Conservation (phyloP, 2,797 vertebrate species). For the Cryptoblepharus egeriae region DNA sequence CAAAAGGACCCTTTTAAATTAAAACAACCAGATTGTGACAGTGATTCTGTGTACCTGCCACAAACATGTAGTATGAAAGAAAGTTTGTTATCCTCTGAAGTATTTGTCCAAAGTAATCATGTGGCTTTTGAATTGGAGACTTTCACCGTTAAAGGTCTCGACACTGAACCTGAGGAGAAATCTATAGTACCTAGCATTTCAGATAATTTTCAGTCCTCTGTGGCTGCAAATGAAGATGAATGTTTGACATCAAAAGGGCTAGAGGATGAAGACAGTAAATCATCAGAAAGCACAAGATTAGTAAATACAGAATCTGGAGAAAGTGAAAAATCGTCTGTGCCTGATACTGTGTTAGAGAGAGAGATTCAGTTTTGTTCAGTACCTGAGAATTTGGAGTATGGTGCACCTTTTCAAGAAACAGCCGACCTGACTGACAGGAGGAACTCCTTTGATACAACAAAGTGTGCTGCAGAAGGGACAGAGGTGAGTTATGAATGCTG, state of each 20-base stretch:
- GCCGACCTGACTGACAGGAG: slow-evolving; percentile 8
- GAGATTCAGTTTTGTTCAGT: slow-evolving; percentile 14
- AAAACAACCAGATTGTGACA: background rate
- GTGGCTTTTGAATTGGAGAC: slow-evolving; percentile 35
- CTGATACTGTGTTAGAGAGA: slow-evolving; percentile 26
- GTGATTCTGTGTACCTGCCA: accelerated
- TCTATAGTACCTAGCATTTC: slow-evolving; percentile 12
- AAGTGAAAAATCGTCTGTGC: slow-evolving; percentile 12
- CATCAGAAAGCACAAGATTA: background rate
- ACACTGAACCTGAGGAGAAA: background rate
- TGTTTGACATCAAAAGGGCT: background rate
- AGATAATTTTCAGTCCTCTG: background rate
- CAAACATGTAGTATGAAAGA: accelerated
- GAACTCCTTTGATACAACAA: background rate
- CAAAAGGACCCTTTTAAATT: slow-evolving; percentile 16
- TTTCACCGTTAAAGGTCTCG: background rate
- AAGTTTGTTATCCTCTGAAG: background rate
- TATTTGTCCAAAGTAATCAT: slow-evolving; percentile 38
- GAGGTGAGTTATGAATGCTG: background rate
- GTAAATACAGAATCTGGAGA: background rate
- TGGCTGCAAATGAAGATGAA: accelerated
- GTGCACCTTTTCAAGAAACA: slow-evolving; percentile 22
- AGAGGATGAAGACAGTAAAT: accelerated
- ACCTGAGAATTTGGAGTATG: slow-evolving; percentile 41
- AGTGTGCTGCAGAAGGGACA: background rate